phyloP scores from a whole-genome alignment of 2,888 invertebrate species.

The Agrochola macilenta region DNA sequence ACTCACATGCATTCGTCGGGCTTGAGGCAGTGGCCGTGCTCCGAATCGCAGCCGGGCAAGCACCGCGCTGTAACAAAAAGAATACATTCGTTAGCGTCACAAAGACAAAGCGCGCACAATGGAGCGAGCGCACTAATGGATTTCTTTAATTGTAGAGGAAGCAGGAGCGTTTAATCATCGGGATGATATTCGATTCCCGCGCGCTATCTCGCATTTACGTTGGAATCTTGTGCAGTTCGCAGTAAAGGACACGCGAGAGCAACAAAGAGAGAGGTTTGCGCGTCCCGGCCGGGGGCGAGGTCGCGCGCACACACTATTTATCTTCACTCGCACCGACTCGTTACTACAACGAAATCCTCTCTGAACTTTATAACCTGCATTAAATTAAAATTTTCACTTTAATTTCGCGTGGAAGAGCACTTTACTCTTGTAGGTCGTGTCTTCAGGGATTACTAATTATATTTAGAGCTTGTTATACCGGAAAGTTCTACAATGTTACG shows the following conservation, averaged over 20 bases:
- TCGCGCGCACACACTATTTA: slow-evolving; percentile 82
- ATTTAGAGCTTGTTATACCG: slow-evolving; percentile 47
- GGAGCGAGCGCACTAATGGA: slow-evolving; percentile 72
- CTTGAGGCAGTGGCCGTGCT: slow-evolving; percentile 97
- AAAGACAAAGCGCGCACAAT: slow-evolving; percentile 74
- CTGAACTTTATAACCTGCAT: slow-evolving; percentile 73
- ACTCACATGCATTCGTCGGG: slow-evolving; percentile 99
- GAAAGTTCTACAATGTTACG: slow-evolving; percentile 54
- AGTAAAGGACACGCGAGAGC: slow-evolving; percentile 79
- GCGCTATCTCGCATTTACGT: slow-evolving; percentile 70
- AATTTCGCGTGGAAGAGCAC: slow-evolving; percentile 53
- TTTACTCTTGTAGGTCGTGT: slow-evolving; percentile 40
- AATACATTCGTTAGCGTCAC: slow-evolving; percentile 86
- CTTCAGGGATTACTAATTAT: slow-evolving; percentile 59
- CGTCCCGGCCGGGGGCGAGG: slow-evolving; percentile 85
- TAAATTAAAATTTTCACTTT: slow-evolving; percentile 69
- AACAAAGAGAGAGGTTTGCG: slow-evolving; percentile 87
- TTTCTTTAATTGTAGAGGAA: slow-evolving; percentile 74
- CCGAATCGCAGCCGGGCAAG: slow-evolving; percentile 97
- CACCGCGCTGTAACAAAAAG: slow-evolving; percentile 96
- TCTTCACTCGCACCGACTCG: slow-evolving; percentile 75
- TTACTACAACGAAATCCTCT: slow-evolving; percentile 66
- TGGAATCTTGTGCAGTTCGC: slow-evolving; percentile 76
- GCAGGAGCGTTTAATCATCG: slow-evolving; percentile 74
- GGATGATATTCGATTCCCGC: slow-evolving; percentile 71